These are phyloP conservation scores for Danio jaintianensis DNA, from an alignment of 2,797 vertebrate genomes.

Conservation along the genomic window DNA sequence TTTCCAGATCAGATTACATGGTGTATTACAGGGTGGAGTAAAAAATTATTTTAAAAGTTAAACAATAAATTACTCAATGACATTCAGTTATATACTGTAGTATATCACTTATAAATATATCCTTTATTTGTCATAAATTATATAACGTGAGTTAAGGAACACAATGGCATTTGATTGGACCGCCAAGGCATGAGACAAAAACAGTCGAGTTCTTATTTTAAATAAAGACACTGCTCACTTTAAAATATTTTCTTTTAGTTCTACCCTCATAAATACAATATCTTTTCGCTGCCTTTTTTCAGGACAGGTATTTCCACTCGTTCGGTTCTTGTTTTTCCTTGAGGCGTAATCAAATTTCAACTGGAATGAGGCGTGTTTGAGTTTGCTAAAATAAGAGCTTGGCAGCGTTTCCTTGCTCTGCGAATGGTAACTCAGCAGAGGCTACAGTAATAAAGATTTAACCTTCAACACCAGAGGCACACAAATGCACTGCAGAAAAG, in stretches of 20 bases:
- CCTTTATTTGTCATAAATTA: too few species aligned
- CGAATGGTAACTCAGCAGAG: background rate
- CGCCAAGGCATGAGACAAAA: too few species aligned
- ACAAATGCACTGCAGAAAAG: constrained; percentile 4
- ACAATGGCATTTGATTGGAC: too few species aligned
- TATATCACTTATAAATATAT: too few species aligned
- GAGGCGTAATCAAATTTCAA: constrained; percentile 7
- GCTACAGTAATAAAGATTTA: constrained; percentile 10
- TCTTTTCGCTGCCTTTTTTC: background rate
- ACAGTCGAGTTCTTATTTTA: too few species aligned
- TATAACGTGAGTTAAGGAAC: background rate
- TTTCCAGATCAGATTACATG: too few species aligned
- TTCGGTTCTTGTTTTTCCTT: background rate
- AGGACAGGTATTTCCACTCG: background rate
- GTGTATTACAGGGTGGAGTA: background rate
- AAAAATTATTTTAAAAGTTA: background rate
- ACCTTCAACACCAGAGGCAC: background rate
- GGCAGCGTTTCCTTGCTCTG: background rate
- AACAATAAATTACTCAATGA: background rate
- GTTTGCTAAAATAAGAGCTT: constrained; percentile 35
- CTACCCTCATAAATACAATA: background rate
- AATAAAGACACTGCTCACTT: background rate
- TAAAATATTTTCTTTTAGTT: background rate
- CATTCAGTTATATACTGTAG: background rate
- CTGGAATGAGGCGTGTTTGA: constrained; percentile 29